Percentiles rank a stretch among this genome's conserved stretches.
Conservation (phyloP, 1,140 invertebrate genomes). For the Scaptodrosophila lebanonensis region DNA sequence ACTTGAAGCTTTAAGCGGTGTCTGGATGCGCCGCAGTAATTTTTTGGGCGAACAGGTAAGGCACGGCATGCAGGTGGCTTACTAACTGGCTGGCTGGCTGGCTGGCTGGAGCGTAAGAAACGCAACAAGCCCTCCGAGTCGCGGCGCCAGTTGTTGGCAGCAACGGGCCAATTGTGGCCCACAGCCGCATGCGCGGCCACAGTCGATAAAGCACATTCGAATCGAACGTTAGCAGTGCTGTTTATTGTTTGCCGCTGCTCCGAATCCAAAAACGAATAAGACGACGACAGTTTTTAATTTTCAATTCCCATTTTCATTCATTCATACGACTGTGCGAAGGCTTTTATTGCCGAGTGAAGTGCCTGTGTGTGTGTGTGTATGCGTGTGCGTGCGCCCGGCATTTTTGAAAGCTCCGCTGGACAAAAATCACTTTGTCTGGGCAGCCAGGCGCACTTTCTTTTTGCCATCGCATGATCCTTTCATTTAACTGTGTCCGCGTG, state of each 20-base stretch:
- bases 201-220: slow-evolving; percentile 71
- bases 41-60: slow-evolving; percentile 41
- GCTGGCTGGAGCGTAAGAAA: slow-evolving; percentile 30
- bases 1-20: slow-evolving; percentile 26
- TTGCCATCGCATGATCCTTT: slow-evolving; percentile 41
- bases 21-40: slow-evolving; percentile 48
- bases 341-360: no score
- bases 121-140: slow-evolving; percentile 60
- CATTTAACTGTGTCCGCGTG: slow-evolving; percentile 16
- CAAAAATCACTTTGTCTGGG: no score
- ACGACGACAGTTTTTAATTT: slow-evolving; percentile 32
- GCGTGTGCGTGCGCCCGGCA: slow-evolving; percentile 9
- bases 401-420: slow-evolving; percentile 24
- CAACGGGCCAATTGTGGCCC: slow-evolving; percentile 16
- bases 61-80: slow-evolving; percentile 55
- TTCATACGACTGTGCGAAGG: slow-evolving; percentile 41
- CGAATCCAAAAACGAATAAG: slow-evolving; percentile 2
- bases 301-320: slow-evolving; percentile 60
- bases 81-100: background rate
- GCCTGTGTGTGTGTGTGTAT: slow-evolving; percentile 1
- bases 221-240: slow-evolving; percentile 61
- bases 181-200: slow-evolving; percentile 56
- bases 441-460: slow-evolving; percentile 49
- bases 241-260: slow-evolving; percentile 12
- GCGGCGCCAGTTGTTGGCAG: slow-evolving; percentile 8